These are phyloP conservation scores for Allobates femoralis DNA, from an alignment of 2,797 vertebrate species.

Conservation along the genomic window DNA sequence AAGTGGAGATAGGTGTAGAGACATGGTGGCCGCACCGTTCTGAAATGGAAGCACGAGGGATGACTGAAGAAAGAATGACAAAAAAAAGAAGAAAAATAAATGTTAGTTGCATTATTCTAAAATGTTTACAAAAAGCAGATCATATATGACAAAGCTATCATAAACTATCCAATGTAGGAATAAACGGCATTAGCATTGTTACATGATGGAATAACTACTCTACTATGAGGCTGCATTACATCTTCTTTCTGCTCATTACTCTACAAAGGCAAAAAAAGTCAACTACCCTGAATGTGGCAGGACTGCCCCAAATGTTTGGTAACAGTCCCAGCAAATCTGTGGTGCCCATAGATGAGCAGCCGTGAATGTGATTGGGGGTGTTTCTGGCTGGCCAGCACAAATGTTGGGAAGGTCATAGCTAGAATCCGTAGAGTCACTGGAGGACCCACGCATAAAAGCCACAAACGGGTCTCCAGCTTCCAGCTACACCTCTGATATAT, in stretches of 20 bases:
- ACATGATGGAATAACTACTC: not conserved
- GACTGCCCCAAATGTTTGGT: no score
- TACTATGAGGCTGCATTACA: no score
- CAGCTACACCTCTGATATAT: no score
- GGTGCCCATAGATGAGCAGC: no score
- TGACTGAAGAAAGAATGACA: not conserved
- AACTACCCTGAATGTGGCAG: no score
- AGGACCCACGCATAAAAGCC: no score
- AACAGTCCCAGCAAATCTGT: no score
- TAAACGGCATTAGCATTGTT: not conserved
- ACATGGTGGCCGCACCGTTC: not conserved
- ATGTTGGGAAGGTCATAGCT: no score
- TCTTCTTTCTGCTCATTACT: not conserved
- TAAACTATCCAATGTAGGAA: not conserved
- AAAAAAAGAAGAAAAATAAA: not conserved
- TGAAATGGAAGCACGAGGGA: not conserved
- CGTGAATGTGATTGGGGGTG: no score
- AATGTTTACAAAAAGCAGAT: not conserved
- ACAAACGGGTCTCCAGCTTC: no score
- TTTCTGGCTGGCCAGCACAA: no score
- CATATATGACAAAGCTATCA: not conserved
- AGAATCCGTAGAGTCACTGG: not conserved
- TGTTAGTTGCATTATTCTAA: not conserved
- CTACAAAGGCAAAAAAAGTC: not conserved
- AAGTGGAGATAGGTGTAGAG: slow-evolving; percentile 2